Conservation (phyloP, 2,113 vertebrate species). For the Podiceps cristatus region DNA sequence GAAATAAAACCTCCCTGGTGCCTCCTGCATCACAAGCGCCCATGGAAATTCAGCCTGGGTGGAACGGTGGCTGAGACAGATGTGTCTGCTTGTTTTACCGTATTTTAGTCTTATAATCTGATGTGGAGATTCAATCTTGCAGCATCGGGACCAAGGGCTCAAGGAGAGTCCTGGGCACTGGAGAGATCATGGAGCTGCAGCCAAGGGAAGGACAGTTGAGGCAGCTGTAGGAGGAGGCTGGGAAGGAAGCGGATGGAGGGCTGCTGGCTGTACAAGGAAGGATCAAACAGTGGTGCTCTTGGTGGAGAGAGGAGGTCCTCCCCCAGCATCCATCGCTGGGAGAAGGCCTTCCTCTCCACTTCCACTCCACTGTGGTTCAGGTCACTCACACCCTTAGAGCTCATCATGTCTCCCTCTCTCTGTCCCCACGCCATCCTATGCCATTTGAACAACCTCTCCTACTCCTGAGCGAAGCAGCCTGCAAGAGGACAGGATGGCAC, state of each 20-base stretch:
- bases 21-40: rapidly evolving
- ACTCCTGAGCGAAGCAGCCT: not conserved
- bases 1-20: not conserved
- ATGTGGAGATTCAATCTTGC: not conserved
- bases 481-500: not conserved
- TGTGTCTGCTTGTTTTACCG: not conserved
- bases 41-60: not conserved
- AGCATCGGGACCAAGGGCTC: not conserved
- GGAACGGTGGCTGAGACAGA: rapidly evolving
- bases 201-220: not conserved
- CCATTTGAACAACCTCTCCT: not conserved
- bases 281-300: rapidly evolving
- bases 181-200: not conserved
- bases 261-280: not conserved
- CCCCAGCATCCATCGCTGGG: not conserved
- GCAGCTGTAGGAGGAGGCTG: not conserved
- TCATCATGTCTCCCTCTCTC: not conserved
- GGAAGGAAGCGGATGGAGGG: not conserved
- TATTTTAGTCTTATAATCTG: not conserved
- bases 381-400: rapidly evolving
- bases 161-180: not conserved
- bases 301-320: not conserved
- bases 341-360: not conserved
- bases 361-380: not conserved
- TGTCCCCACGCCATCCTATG: not conserved